A percentile compares a stretch with the other conserved stretches of the same genome.
Conservation (phyloP, 2,888 invertebrate species). For the Mythimna albipuncta region DNA sequence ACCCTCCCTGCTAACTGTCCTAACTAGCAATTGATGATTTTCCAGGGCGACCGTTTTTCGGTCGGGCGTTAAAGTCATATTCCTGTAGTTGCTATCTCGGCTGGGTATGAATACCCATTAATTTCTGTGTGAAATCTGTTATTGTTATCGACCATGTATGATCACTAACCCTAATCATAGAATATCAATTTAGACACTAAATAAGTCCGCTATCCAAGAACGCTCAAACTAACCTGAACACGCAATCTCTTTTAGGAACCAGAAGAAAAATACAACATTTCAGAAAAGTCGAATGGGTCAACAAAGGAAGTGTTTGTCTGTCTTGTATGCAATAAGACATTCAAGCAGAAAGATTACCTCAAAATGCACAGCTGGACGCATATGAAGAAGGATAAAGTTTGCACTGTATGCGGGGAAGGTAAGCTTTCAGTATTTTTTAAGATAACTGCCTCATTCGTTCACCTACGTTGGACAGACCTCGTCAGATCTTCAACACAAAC, state of each 20-base stretch:
- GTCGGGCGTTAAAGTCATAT: too few species aligned
- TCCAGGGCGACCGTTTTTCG: too few species aligned
- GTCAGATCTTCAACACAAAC: too few species aligned
- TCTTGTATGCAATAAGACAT: constrained; percentile 93
- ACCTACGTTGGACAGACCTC: too few species aligned
- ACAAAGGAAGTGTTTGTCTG: constrained; percentile 93
- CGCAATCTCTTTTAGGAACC: constrained; percentile 37
- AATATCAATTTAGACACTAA: neutral
- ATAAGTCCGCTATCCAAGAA: neutral
- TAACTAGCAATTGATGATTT: too few species aligned
- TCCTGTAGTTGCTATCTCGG: too few species aligned
- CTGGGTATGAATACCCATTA: too few species aligned
- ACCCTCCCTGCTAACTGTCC: too few species aligned
- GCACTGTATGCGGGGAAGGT: constrained; percentile 93
- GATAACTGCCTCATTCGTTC: too few species aligned
- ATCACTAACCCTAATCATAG: neutral
- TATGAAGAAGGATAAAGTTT: constrained; percentile 94
- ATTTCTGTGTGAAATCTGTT: too few species aligned
- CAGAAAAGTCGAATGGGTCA: constrained; percentile 5
- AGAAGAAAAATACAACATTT: constrained; percentile 71
- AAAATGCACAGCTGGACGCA: constrained; percentile 95
- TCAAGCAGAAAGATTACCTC: constrained; percentile 95
- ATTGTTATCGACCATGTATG: too few species aligned
- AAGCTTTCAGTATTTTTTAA: constrained; percentile 51
- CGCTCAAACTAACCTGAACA: neutral